phyloP scores from a whole-genome alignment of 2,113 vertebrate genomes.

The Madoqua kirkii region DNA sequence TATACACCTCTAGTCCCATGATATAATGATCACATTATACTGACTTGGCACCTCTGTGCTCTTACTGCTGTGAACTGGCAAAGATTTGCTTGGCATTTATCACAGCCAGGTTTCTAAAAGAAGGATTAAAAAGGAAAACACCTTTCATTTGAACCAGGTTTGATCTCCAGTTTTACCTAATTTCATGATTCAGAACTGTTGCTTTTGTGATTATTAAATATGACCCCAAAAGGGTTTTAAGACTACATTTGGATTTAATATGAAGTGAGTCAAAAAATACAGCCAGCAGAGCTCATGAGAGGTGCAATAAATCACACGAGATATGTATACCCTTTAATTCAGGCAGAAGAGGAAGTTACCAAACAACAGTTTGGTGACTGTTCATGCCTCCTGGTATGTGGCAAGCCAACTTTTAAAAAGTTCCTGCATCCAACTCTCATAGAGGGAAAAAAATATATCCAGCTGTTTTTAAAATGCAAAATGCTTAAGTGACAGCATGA shows the following conservation, averaged over 20 bases:
- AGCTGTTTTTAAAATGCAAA: conserved; percentile 51
- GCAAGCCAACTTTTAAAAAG: conserved; percentile 5
- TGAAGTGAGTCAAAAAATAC: conserved; percentile 6
- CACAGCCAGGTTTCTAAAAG: not conserved
- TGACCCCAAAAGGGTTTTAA: conserved; percentile 2
- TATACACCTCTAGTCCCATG: not conserved
- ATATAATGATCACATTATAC: conserved; percentile 4
- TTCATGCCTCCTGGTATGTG: not conserved
- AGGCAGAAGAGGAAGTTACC: not conserved
- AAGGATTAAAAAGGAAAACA: conserved; percentile 2
- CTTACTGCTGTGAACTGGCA: not conserved
- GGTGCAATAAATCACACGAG: not conserved
- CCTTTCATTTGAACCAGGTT: not conserved
- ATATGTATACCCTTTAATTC: not conserved
- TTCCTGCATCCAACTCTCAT: not conserved
- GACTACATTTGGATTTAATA: not conserved
- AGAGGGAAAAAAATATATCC: not conserved
- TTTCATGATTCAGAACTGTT: conserved; percentile 23
- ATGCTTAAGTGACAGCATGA: conserved; percentile 45
- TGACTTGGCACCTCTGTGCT: not conserved
- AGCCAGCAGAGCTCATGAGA: not conserved
- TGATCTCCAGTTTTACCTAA: conserved; percentile 29
- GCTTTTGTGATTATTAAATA: conserved; percentile 1
- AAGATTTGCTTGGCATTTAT: not conserved
- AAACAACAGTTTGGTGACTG: not conserved